Base-by-base conservation (phyloP, 2,113 vertebrate species). In the Elephas maximus region DNA sequence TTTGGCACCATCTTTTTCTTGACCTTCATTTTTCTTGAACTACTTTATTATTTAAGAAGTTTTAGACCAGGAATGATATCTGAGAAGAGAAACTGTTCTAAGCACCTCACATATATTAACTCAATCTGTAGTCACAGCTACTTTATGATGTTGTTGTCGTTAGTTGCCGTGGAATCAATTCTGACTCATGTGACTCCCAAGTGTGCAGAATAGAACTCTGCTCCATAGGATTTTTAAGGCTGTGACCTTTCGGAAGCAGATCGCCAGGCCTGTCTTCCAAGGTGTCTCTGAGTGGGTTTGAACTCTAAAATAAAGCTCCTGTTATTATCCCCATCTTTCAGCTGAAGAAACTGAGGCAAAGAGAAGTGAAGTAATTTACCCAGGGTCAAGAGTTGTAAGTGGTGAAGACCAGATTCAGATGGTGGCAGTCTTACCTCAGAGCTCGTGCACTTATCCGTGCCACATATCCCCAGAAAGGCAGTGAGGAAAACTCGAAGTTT, bases 21-120 rank as follows among this genome's bases (percentile, higher is more conserved):
- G 48, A 85, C 37, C 77, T 94, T 82, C 87, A 85, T 88, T 94
- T 97, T 93, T 90, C 95, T 92, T 91, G 28, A 96, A 88, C 67
- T 48, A 51, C 69, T 96, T 94, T 90, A 88, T 95, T 92, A 92
- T 71, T 91, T 88, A 77, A 89, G 69, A 90, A n/a, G 53, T 86
- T 90, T 88, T 81, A 86, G 71, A 71, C 24, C 21, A 45, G n/a
- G 44, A 81, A 92, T 92, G 77, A 73, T 53, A 86, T 41, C 84
- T 90, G 71, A 44, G 57, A 93, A 94, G n/a, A 97, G 17, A 88
- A 53, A 65, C 60, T 81, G 8, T 73, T 73, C 65, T 93, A 88
- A 93, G 84, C n/a, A 85, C 60, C 85, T 94, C 33, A 41, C 6
- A 62, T 7, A 30, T 83, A 90, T n/a, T 96, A 81, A 93, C 44